Evolutionary conservation across 2,797 vertebrate genomes (phyloP), one percentile per base, ranked within the genome.

Genomic region (Notoglanidium macrostoma): DNA sequence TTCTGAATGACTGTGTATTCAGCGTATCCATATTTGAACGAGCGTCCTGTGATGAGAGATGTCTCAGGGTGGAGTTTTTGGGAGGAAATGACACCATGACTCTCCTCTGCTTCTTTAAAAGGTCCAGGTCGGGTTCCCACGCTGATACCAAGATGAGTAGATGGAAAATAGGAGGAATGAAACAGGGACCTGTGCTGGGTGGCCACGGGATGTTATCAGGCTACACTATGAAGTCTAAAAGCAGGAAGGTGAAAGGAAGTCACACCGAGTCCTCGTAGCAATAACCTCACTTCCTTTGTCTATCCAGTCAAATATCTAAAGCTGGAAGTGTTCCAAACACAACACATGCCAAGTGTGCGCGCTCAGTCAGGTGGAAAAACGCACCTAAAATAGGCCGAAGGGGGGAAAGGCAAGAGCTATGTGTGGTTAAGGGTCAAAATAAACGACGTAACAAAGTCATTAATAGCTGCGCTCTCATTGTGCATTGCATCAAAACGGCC

Each of bases 81-180:
- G 55, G 23, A 67, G 65, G 87, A 89, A 84, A 67, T 57, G 63
- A 57, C 77, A 83, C 70, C 80, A 85, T 81, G 83, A 67, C 68
- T 84, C 44, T 29, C n/a, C 40, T 89, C 85, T 72, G 49, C 77
- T 68, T 83, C 65, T 83, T 88, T 35, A n/a, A 29, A 67, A 67
- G 49, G 59, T 61, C 55, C 21, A 72, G 57, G 40, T 78, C 83
- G 8, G 88, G 77, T 86, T 90, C 89, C 85, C 89, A 90, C 83
- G 85, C 72, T 44, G 86, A 92, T 90, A 92, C 87, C 91, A 91
- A 92, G 93, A 93, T 94, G 90, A 88, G 19, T 85, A 51, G 86
- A 87, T 90, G 91, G 91, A 90, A 89, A 90, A 89, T 73, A 26
- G 86, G 74, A 79, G 86, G 89, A 88, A 89, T 88, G 85, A 91